Evolutionary conservation across 2,888 invertebrate genomes (phyloP), one percentile per base, ranked within the genome.

Genomic region (Allacma fusca): DNA sequence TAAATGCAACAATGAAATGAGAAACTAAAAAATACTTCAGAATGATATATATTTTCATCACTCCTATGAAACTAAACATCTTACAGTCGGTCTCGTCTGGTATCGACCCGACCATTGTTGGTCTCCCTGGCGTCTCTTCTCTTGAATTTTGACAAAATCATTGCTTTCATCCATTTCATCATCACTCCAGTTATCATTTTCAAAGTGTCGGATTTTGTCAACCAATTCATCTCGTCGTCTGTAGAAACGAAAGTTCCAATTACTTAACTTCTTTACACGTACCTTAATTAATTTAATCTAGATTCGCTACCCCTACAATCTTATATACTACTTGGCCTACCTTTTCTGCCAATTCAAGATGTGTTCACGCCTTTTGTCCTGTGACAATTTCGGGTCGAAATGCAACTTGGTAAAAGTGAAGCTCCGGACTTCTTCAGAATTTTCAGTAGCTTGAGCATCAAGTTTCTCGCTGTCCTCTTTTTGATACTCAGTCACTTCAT

Each of bases 151-250:
- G 9, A 80, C 78, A 76, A 85, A 85, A 59, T 86, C 85, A 68
- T 87, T 86, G 78, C 87, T 80, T 12, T 85, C 86, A 80, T 88
- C 89, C 40, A 86, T 81, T 0, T 81, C 79, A 29, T 86, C 84
- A 1, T 85, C 85, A 81, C 84, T 87, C 59, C 85, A 85, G 13
- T 69, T 76, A 44, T 80, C 81, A n/a, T 88, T 88, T 50, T 88
- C 84, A 68, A 91, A 87, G 13, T 90, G 89, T 83, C 92, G 86
- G 77, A 87, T 87, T 80, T 86, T 86, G 84, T 91, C 90, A 59
- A 89, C 82, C 50, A 87, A 86, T 62, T 85, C 85, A 75, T 88
- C 86, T 67, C 91, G 87, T 78, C 88, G 87, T 65, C 90, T 90
- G 86, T 78, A 88, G 87, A 79, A 75, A 75, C 5, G 24, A 72